Evolutionary conservation across 2,113 vertebrate species (phyloP), one percentile per base, ranked within the genome.

Genomic region (Callocephalon fimbriatum): DNA sequence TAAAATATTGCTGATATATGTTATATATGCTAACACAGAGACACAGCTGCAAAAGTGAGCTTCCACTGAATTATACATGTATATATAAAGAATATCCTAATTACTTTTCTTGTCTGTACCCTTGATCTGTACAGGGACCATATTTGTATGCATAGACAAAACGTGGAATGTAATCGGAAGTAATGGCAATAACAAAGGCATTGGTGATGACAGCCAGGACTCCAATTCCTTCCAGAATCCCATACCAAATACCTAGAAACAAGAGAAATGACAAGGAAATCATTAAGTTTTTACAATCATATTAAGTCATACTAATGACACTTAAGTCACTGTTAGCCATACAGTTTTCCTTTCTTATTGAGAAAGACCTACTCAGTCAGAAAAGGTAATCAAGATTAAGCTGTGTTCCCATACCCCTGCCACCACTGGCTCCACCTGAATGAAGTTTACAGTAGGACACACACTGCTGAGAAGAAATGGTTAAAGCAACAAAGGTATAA

Each of bases 81-180:
- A 37, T n/a, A 23, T 35, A 61, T 15, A 77, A 71, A 61, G 13
- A 87, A 70, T 29, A 81, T 91, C 19, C 65, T 61, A n/a, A 90
- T 98, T 99, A 99, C 99, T 99, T 98, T 93, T 98, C 98, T 27
- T 98, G 98, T 88, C 98, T 98, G 94, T 98, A 98, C 38, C 98
- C 98, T 95, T 98, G 98, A 96, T 99, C 98, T 76, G 98, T 97
- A 96, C 99, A 99, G 23, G 99, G 99, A 12, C 99, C 99, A 4
- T 99, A 99, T 97, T 99, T 99, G 95, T 99, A 99, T 85, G 99
- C 99, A 59, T 99, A 99, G 91, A 99, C 99, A 92, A 99, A 99
- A 91, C 99, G 99, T 56, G 99, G 99, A 97, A 99, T 99, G 94
- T 99, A 99, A 98, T 99, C 99, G 3, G 99, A 99, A 94, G 99